Base-by-base conservation (phyloP, 2,797 vertebrate species). In the Thunnus albacares region DNA sequence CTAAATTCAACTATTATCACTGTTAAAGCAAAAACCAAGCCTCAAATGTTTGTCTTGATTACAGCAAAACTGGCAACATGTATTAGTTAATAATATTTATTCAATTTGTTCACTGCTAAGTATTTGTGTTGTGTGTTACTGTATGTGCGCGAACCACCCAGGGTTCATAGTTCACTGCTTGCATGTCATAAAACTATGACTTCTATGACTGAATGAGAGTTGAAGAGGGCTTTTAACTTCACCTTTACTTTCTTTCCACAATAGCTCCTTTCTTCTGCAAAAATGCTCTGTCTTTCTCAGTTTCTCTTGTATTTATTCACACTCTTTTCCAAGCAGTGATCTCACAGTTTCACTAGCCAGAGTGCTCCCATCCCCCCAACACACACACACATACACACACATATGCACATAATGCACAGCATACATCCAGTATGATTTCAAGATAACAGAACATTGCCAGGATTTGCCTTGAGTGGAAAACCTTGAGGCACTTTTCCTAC, bases 91-190 rank as follows among this genome's bases (percentile, higher is more conserved):
- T 11, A 3, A 69, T 13, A 75, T 35, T 47, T 13, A 35, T 55
- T n/a, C 30, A 5, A 5, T 59, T 41, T 75, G 24, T 45, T 66
- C 47, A 60, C 15, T 24, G 24, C 28, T 22, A 49, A 55, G 64
- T 49, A 33, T 47, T 69, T 14, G 38, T 63, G 59, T 15, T 22
- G 38, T 47, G 20, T 30, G 60, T 52, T 43, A 28, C 28, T 61
- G 53, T 43, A 69, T 81, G 76, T 65, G 33, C 6, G 33, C 6
- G 15, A 30, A 45, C 41, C 63, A 64, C 57, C 65, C n/a, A 14
- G n/a, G 61, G 86, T 80, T 89, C 92, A 90, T 26, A 87, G 87
- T 83, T 91, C 91, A 84, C 47, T 30, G 22, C 63, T 30, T n/a
- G 63, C 61, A 4, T 14, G 73, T 71, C 79, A 69, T 91, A 91